Evolutionary conservation across 2,113 vertebrate species (phyloP), one percentile per base, ranked within the genome.

Genomic region (Craseonycteris thonglongyai): DNA sequence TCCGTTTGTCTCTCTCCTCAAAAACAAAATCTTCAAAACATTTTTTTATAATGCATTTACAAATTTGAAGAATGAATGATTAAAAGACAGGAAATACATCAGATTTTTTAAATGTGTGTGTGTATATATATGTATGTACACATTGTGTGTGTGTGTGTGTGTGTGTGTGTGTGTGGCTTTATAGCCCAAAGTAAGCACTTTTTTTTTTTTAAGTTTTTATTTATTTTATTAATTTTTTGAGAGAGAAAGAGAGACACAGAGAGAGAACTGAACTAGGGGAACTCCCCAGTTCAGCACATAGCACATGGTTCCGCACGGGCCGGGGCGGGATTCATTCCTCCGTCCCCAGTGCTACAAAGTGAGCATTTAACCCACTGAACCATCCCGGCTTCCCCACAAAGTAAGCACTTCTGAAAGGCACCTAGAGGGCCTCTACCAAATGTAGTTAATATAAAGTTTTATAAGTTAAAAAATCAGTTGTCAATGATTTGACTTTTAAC

Each of bases 41-140:
- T n/a, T n/a, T n/a, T n/a, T 80, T 47, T 65, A 14, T 35, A 38
- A 40, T 49, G 49, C 40, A 81, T 79, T 82, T 93, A 49, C 7
- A 95, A 10, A 79, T 78, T 75, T 9, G 30, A 88, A 66, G 61
- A 91, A 74, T 82, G 33, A 21, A 9, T 90, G 30, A 75, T 85
- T 90, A 79, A 95, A 93, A 90, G 42, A 65, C 85, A 75, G 28
- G 12, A 96, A 83, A 90, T 90, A 72, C 26, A 74, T 85, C n/a
- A 85, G 51, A 75, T 88, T 35, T 88, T 11, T 22, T 7, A 51
- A 51, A 51, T 51, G 6, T 51, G 49, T 51, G 49, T 51, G 49
- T 51, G 12, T 49, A 49, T 49, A 14, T 49, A 14, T 49, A 86
- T 47, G 10, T 21, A 14, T 35, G 18, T 14, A 21, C 69, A 7